Base-by-base conservation (phyloP, 1,140 invertebrate species). In the Cyclargus thomasi region DNA sequence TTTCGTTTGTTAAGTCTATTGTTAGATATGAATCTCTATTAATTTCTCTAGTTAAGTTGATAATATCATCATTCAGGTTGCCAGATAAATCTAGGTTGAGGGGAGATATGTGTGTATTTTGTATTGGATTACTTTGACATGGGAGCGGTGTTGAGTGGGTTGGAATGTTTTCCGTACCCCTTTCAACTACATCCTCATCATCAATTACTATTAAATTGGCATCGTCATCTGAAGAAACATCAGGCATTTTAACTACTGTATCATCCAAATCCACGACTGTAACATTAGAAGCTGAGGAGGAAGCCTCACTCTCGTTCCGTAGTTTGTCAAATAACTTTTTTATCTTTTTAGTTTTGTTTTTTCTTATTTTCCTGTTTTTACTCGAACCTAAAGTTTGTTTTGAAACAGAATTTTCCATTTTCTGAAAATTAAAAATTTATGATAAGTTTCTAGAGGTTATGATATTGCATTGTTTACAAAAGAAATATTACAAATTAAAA, bases 1-100 rank as follows among this genome's bases (percentile, higher is more conserved):
- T 79, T 11, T 85, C 80, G 1, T 53, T 65, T 0, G 86, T 86
- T 65, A 89, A 72, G 76, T 87, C 86, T 76, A 87, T 85, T 4
- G 86, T 89, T 67, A 83, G 62, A 68, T 74, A 87, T 0, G 85
- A 84, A 70, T 83, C 80, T 14, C 18, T 68, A 65, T 85, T 84
- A 20, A 89, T 83, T 69, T 81, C 73, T 73, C 74, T 81, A 0
- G 82, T 84, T 69, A 80, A 68, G 70, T 86, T 78, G 18, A 70
- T 23, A 23, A 75, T 64, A 21, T 80, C 73, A 53, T 70, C 64
- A 65, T 76, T 70, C n/a, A 77, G 71, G 29, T 75, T 78, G 63
- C 75, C 63, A 53, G 36, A 62, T 35, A 22, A 53, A 8, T 36
- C 23, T 18, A 63, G 36, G 35, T 64, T 65, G 21, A 63, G 47